Percentiles rank a stretch among this genome's conserved stretches.
Conservation (phyloP, 2,888 invertebrate genomes). For the Parnassius mnemosyne region DNA sequence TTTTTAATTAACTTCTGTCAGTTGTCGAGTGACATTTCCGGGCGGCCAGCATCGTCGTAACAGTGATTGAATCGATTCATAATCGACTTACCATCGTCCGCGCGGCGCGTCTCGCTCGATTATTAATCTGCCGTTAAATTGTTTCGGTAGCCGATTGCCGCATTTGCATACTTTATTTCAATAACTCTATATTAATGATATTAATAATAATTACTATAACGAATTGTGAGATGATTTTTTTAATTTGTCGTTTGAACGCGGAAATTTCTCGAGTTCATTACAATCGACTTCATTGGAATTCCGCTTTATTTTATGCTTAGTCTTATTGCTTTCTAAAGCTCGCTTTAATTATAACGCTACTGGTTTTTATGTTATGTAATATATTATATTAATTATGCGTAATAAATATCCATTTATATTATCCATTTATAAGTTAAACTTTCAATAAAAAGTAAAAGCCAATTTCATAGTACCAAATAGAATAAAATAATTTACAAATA, state of each 20-base stretch:
- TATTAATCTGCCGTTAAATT: slow-evolving; percentile 43
- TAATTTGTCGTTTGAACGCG: not conserved
- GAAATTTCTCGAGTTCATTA: not conserved
- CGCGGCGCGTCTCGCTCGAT: slow-evolving; percentile 31
- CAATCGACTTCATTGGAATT: not conserved
- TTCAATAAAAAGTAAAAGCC: too few relatives aligned
- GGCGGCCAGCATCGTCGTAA: slow-evolving; percentile 14
- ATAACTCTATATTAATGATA: slow-evolving; percentile 23
- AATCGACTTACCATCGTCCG: slow-evolving; percentile 38
- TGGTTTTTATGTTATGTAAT: not conserved
- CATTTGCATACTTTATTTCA: slow-evolving; percentile 23
- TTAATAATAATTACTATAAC: slow-evolving; percentile 3
- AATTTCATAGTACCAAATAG: too few relatives aligned
- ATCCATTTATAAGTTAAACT: too few relatives aligned
- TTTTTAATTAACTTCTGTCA: slow-evolving; percentile 46
- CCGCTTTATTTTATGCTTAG: slow-evolving; percentile 5
- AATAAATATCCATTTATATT: too few relatives aligned
- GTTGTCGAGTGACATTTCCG: slow-evolving; percentile 44
- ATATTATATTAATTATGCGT: too few relatives aligned
- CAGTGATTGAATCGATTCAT: slow-evolving; percentile 34
- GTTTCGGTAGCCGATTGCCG: slow-evolving; percentile 25
- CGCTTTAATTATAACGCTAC: not conserved
- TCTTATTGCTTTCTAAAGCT: slow-evolving; percentile 6
- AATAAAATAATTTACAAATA: too few relatives aligned
- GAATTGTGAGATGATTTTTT: slow-evolving; percentile 6